phyloP scores from a whole-genome alignment of 2,113 vertebrate genomes.

The Pholis gunnellus region DNA sequence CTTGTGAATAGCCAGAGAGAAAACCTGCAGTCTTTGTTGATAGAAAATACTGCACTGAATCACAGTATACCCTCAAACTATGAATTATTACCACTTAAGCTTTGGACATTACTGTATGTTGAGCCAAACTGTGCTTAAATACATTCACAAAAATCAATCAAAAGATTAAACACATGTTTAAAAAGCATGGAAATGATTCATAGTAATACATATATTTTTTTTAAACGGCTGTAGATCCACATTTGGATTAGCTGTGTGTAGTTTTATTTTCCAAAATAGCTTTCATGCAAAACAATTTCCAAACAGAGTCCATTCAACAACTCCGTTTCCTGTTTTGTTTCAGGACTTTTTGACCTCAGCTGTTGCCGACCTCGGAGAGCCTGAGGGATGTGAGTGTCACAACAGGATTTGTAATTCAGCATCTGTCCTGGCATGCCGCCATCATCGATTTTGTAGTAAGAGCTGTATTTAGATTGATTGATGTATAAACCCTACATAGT shows the following conservation, averaged over 20 bases:
- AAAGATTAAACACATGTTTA: background rate
- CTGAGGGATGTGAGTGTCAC: background rate
- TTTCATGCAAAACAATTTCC: background rate
- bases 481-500: background rate
- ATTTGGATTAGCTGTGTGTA: conserved; percentile 2
- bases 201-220: background rate
- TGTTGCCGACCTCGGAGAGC: conserved; percentile 8
- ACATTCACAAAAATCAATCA: background rate
- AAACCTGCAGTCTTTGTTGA: conserved; percentile 26
- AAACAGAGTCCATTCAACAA: conserved; percentile 23
- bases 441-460: background rate
- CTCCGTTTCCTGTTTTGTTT: conserved; percentile 36
- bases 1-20: conserved; percentile 46
- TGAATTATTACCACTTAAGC: background rate
- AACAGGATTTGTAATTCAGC: conserved; percentile 5
- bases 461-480: background rate
- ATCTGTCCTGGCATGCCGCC: background rate
- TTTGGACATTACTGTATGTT: background rate
- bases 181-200: background rate
- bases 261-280: conserved; percentile 13
- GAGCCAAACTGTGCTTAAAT: background rate
- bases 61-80: background rate
- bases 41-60: conserved; percentile 5
- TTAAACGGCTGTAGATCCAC: background rate
- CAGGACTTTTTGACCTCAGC: conserved; percentile 10